phyloP scores from a whole-genome alignment of 2,888 invertebrate species.

The Cerastoderma edule region DNA sequence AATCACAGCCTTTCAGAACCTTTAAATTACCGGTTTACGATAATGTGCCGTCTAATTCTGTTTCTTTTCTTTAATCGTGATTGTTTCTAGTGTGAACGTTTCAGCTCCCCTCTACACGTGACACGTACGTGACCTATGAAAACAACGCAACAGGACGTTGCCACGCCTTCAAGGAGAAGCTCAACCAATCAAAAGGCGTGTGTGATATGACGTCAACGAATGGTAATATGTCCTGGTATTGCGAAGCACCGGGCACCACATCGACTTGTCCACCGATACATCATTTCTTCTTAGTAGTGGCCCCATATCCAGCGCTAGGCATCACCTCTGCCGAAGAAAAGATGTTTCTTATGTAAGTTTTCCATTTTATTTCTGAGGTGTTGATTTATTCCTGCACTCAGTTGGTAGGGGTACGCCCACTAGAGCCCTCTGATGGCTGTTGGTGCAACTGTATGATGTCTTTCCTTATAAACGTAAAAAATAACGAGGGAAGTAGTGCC shows the following conservation, averaged over 20 bases:
- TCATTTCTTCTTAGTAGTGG: background rate
- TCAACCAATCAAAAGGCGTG: background rate
- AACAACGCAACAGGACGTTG: background rate
- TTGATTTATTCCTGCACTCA: no score
- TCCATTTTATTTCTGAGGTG: background rate
- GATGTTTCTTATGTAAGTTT: background rate
- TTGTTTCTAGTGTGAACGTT: no score
- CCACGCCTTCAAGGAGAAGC: background rate
- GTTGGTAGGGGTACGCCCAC: no score
- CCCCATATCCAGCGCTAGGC: background rate
- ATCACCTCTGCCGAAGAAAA: background rate
- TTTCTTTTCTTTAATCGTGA: no score
- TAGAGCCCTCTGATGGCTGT: no score
- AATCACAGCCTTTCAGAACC: no score
- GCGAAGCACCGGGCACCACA: background rate
- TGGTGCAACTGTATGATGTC: no score
- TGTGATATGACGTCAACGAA: constrained; percentile 12
- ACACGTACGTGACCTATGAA: background rate
- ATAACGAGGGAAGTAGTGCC: no score
- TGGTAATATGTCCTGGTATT: constrained; percentile 14
- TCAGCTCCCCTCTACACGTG: background rate
- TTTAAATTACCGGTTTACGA: no score
- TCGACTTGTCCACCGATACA: background rate
- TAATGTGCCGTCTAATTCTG: no score
- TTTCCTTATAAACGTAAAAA: no score